Base-by-base conservation (phyloP, 2,888 invertebrate genomes). In the Phyllotreta cruciferae region DNA sequence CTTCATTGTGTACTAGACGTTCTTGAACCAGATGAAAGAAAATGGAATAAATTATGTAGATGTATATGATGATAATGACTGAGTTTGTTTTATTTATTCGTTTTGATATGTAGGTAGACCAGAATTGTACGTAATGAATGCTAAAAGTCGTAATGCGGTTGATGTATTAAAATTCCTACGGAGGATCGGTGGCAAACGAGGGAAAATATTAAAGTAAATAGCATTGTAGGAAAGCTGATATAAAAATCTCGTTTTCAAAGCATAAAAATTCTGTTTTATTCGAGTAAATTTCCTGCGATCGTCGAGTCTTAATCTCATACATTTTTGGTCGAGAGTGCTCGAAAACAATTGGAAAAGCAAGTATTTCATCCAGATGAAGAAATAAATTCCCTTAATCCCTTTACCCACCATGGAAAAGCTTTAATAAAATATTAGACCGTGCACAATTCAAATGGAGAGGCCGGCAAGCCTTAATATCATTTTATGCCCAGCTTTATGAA, bases 1-100 rank as follows among this genome's bases (percentile, higher is more conserved):
- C 41, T 54, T 54, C 41, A 54, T 54, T 54, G 24, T 54, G 7
- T 41, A 41, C 42, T 42, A 54, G 54, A 54, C 41, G 54, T 39
- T 9, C 41, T 54, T 41, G 41, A 54, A 34, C 49, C 49, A 49
- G 49, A 9, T 35, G 49, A 49, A 49, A 49, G 49, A 49, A 49
- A 49, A 49, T 49, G 5, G 49, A 49, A 49, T 49, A 49, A 49
- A 35, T 49, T 49, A 49, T 49, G 49, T 35, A 49, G 49, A 35
- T 49, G 36, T 35, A 49, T 14, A 35, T 49, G 36, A 49, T 49
- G 49, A 49, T 49, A 49, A 49, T 49, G 49, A 49, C 34, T 49
- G 47, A 14, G 49, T 49, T 49, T 35, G 11, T 49, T 49, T 13
- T 49, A 49, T 49, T 35, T 49, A 49, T 49, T 49, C 49, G 35